Evolutionary conservation across 1,140 invertebrate genomes (phyloP).

Genomic region (Eupristina koningsbergeri): DNA sequence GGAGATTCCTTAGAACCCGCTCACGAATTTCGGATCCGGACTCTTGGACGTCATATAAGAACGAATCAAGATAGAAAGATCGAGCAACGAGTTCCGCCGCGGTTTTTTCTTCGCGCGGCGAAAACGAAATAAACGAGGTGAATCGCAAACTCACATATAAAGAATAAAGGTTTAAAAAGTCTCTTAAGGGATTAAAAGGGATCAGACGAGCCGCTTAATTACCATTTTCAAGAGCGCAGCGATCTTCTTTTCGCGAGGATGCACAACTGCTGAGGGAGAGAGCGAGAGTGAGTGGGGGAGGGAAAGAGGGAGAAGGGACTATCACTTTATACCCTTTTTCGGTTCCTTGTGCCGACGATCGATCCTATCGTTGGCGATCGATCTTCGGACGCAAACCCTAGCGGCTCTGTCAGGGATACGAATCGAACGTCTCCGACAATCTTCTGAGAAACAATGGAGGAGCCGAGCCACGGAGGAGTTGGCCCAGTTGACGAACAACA

Average conservation of each 20-base stretch:
- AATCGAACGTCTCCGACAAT: slow-evolving; percentile 59
- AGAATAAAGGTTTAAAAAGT: slow-evolving; percentile 48
- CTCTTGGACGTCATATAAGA: not conserved
- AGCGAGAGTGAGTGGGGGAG: not conserved
- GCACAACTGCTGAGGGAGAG: not conserved
- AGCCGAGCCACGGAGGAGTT: slow-evolving; percentile 31
- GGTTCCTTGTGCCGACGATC: slow-evolving; percentile 61
- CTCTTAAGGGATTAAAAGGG: slow-evolving; percentile 50
- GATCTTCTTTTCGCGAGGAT: slow-evolving; percentile 23
- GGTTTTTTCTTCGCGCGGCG: slow-evolving; percentile 12
- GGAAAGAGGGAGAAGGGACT: not conserved
- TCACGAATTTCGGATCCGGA: not conserved
- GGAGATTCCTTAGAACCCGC: not conserved
- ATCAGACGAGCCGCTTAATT: slow-evolving; percentile 48
- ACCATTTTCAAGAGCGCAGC: slow-evolving; percentile 49
- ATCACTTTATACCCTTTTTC: slow-evolving; percentile 41
- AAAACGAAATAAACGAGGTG: slow-evolving; percentile 19
- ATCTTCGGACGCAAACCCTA: slow-evolving; percentile 57
- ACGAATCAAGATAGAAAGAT: not conserved
- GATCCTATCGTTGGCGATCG: slow-evolving; percentile 68
- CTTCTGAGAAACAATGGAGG: slow-evolving; percentile 62
- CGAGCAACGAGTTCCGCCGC: no score
- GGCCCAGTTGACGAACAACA: slow-evolving; percentile 27
- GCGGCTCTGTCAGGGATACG: slow-evolving; percentile 57
- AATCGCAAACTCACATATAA: not conserved